Conservation (phyloP, 2,888 invertebrate species). For the Stenichneumon culpator region DNA sequence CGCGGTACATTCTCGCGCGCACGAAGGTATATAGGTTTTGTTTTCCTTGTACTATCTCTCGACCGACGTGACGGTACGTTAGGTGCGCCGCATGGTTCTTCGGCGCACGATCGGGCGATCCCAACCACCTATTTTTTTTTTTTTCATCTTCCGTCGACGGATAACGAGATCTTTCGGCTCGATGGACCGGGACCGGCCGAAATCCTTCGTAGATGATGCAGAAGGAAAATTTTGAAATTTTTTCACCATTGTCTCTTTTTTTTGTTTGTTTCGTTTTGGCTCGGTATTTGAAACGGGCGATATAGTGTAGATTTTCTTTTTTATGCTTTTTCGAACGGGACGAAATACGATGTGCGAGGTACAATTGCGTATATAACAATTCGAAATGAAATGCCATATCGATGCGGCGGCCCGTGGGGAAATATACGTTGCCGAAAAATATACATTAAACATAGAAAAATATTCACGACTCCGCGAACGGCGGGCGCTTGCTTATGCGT, state of each 20-base stretch:
- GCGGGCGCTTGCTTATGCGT: constrained; percentile 78
- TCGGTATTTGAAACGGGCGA: neutral
- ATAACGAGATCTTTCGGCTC: neutral
- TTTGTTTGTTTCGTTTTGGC: neutral
- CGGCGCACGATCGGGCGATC: constrained; percentile 34
- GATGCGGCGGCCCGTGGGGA: constrained; percentile 63
- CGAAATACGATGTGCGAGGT: constrained; percentile 21
- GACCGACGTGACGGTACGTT: constrained; percentile 31
- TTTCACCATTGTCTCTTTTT: too few relatives aligned
- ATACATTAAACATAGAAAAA: constrained; percentile 78
- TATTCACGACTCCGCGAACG: constrained; percentile 72
- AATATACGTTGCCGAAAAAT: constrained; percentile 76
- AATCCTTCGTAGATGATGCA: neutral
- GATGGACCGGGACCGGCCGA: neutral
- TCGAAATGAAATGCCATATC: constrained; percentile 57
- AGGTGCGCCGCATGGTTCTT: constrained; percentile 38
- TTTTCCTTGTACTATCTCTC: constrained; percentile 60
- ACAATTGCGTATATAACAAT: constrained; percentile 47
- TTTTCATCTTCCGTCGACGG: neutral
- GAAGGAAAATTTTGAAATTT: neutral
- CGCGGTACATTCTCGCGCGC: constrained; percentile 42
- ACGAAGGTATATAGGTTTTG: constrained; percentile 64
- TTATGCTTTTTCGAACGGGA: constrained; percentile 4
- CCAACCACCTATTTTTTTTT: constrained; percentile 19
- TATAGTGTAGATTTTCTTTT: constrained; percentile 4